phyloP scores from a whole-genome alignment of 2,113 vertebrate species.

The Elephas maximus region DNA sequence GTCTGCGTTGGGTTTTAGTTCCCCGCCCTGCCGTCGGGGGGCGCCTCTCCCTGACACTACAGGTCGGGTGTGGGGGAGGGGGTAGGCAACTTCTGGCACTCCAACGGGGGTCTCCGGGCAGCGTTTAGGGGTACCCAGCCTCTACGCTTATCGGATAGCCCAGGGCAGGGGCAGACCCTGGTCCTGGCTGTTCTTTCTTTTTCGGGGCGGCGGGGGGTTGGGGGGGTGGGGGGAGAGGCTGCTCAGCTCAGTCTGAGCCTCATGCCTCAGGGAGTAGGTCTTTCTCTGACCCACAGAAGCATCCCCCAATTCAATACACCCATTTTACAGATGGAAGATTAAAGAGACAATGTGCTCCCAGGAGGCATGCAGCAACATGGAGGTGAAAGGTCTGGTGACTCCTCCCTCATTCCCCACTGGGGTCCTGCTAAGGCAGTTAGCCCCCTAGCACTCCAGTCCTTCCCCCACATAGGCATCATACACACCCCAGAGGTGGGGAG shows the following conservation, averaged over 20 bases:
- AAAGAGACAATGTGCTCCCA: background rate
- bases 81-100: background rate
- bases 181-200: background rate
- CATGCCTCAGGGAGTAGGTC: background rate
- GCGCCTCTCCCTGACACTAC: background rate
- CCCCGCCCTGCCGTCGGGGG: accelerated
- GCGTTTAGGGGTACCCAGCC: too few species aligned
- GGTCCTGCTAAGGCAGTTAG: background rate
- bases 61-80: background rate
- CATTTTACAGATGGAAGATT: conserved; percentile 38
- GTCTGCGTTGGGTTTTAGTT: background rate
- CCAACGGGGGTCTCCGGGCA: background rate
- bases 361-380: background rate
- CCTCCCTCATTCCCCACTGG: background rate
- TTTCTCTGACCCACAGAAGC: background rate
- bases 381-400: background rate
- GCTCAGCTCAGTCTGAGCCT: background rate
- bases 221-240: too few species aligned
- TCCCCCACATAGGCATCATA: background rate
- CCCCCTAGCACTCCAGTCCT: accelerated
- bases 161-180: background rate
- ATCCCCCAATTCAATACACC: background rate
- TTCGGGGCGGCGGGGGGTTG: background rate
- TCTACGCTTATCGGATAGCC: background rate
- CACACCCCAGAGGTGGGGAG: background rate